These are phyloP conservation scores for Busseola fusca DNA, from an alignment of 2,888 invertebrate species.

Conservation along the genomic window DNA sequence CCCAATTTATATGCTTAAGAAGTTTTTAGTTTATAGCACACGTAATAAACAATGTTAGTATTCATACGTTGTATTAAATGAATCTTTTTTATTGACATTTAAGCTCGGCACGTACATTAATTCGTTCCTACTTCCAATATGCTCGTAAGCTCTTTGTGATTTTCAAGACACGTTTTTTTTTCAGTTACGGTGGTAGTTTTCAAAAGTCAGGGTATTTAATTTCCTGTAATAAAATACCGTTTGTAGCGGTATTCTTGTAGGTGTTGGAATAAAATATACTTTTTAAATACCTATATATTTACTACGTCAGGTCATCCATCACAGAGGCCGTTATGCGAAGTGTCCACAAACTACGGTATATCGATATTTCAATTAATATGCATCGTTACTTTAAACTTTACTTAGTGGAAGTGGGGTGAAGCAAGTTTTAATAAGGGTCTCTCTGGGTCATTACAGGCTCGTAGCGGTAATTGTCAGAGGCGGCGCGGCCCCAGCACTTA, in stretches of 20 bases:
- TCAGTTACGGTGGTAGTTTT: slow-evolving; percentile 3
- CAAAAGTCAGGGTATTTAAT: not conserved
- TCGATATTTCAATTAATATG: slow-evolving; percentile 83
- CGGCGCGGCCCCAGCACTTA: slow-evolving; percentile 76
- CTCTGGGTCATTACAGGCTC: slow-evolving; percentile 82
- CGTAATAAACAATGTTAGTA: slow-evolving; percentile 61
- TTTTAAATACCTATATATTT: not conserved
- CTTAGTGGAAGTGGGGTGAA: slow-evolving; percentile 76
- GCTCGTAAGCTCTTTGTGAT: slow-evolving; percentile 9
- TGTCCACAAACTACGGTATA: slow-evolving; percentile 74
- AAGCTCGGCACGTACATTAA: slow-evolving; percentile 53
- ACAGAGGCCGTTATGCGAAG: slow-evolving; percentile 59
- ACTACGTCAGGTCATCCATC: slow-evolving; percentile 4
- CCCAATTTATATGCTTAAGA: slow-evolving; percentile 75
- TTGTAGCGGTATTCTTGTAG: not conserved
- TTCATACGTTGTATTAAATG: slow-evolving; percentile 59
- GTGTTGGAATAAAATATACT: not conserved
- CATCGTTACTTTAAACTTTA: slow-evolving; percentile 83
- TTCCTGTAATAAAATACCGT: not conserved
- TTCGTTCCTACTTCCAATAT: slow-evolving; percentile 39
- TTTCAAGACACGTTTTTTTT: slow-evolving; percentile 39
- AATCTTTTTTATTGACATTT: slow-evolving; percentile 54
- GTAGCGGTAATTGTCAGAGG: slow-evolving; percentile 82
- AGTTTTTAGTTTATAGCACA: slow-evolving; percentile 73
- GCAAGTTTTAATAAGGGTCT: slow-evolving; percentile 86